phyloP scores from a whole-genome alignment of 2,888 invertebrate species.

The Sinohyriopsis cumingii region DNA sequence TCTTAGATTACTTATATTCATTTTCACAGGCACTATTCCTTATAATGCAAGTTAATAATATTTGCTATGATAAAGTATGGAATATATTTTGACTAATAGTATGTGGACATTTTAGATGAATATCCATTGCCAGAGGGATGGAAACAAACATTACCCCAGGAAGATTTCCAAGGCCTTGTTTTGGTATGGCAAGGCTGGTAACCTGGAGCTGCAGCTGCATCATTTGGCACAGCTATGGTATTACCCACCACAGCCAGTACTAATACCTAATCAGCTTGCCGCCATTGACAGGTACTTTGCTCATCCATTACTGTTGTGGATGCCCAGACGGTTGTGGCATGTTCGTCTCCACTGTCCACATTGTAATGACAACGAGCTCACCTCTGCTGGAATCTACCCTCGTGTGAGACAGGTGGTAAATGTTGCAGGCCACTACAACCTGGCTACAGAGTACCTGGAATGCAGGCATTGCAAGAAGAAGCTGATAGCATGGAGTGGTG shows the following conservation, averaged over 20 bases:
- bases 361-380: conserved; percentile 12
- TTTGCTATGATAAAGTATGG: too few relatives aligned
- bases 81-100: too few relatives aligned
- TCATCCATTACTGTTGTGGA: conserved; percentile 27
- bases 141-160: conserved; percentile 12
- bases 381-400: conserved; percentile 22
- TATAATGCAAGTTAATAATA: background rate
- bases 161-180: conserved; percentile 23
- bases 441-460: conserved; percentile 26
- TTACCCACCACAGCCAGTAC: conserved; percentile 25
- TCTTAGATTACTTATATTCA: too few relatives aligned
- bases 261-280: conserved; percentile 8
- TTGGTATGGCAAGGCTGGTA: conserved; percentile 4
- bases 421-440: conserved; percentile 23
- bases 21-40: too few relatives aligned
- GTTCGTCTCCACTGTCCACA: conserved; percentile 16
- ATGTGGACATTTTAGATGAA: conserved; percentile 1
- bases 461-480: conserved; percentile 19
- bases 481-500: conserved; percentile 18
- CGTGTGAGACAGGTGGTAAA: conserved; percentile 29
- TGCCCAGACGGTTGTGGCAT: conserved; percentile 23
- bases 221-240: conserved; percentile 16
- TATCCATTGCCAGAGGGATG: conserved; percentile 13
- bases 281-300: conserved; percentile 23
- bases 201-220: conserved; percentile 11